Percentiles rank a stretch among this genome's conserved stretches.
Evolutionary conservation across 2,888 invertebrate species (phyloP).

Genomic region (Coremacera marginata): DNA sequence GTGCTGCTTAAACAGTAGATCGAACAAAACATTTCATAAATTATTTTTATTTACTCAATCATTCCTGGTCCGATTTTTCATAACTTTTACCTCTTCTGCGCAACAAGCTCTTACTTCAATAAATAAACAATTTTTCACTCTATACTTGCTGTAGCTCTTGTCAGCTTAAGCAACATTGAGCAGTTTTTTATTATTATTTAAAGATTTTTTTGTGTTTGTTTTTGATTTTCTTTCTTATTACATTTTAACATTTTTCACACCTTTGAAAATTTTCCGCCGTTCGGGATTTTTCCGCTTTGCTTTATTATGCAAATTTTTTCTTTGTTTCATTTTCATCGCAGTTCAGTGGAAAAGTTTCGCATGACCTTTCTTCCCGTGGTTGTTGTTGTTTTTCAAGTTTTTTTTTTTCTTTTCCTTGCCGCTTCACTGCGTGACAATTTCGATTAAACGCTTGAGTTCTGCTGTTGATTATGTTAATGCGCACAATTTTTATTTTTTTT

Average conservation of each 20-base stretch:
- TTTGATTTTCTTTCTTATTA: neutral
- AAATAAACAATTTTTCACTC: too few species aligned
- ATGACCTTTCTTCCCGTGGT: conserved; percentile 43
- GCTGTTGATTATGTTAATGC: conserved; percentile 45
- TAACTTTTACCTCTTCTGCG: neutral
- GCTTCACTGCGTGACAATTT: conserved; percentile 15
- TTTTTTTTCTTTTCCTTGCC: conserved; percentile 1
- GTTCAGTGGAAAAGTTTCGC: conserved; percentile 59
- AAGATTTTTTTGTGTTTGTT: neutral
- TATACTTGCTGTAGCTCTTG: too few species aligned
- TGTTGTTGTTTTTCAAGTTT: conserved; percentile 11
- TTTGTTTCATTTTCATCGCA: conserved; percentile 51
- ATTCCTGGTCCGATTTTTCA: too few species aligned
- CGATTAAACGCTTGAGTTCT: conserved; percentile 46
- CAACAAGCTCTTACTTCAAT: neutral
- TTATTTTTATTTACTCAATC: neutral
- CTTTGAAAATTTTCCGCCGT: conserved; percentile 37
- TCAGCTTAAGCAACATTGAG: neutral
- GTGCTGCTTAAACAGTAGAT: neutral
- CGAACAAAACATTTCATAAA: neutral
- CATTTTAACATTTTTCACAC: neutral
- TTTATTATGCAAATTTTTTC: conserved; percentile 51
- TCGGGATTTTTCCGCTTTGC: conserved; percentile 41
- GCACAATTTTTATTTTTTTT: neutral
- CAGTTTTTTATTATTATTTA: neutral